These are phyloP conservation scores for Suricata suricatta DNA, from an alignment of 2,113 vertebrate genomes.

Conservation along the genomic window DNA sequence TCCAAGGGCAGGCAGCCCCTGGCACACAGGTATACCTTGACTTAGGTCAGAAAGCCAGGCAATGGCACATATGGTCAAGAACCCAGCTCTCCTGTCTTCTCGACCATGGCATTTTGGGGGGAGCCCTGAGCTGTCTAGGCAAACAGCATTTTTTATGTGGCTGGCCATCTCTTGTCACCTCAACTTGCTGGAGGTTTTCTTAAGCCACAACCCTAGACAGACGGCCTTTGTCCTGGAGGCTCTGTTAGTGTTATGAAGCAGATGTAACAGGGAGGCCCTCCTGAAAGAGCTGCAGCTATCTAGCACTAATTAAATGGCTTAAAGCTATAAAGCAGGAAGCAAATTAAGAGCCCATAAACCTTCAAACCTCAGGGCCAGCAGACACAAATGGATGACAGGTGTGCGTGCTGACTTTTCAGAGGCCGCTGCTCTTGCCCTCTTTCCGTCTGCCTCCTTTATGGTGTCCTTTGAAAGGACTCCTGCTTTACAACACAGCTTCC, in stretches of 20 bases:
- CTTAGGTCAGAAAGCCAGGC: not conserved
- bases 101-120: not conserved
- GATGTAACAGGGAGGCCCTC: not conserved
- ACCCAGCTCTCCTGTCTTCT: not conserved
- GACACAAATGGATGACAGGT: not conserved
- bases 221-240: not conserved
- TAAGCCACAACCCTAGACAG: not conserved
- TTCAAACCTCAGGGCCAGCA: not conserved
- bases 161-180: not conserved
- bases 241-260: too few species aligned
- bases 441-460: accelerated
- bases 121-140: not conserved
- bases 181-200: not conserved
- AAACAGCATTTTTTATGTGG: not conserved
- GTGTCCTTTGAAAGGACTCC: not conserved
- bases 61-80: not conserved
- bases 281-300: not conserved
- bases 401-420: not conserved
- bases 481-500: not conserved
- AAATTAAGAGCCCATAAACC: not conserved
- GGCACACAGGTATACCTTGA: not conserved
- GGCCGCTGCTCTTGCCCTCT: not conserved
- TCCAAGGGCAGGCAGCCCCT: not conserved
- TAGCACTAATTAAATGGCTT: not conserved
- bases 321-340: not conserved